Percentiles rank a stretch among this genome's conserved stretches.
phyloP scores from a whole-genome alignment of 2,888 invertebrate species.

The Acleris holmiana region DNA sequence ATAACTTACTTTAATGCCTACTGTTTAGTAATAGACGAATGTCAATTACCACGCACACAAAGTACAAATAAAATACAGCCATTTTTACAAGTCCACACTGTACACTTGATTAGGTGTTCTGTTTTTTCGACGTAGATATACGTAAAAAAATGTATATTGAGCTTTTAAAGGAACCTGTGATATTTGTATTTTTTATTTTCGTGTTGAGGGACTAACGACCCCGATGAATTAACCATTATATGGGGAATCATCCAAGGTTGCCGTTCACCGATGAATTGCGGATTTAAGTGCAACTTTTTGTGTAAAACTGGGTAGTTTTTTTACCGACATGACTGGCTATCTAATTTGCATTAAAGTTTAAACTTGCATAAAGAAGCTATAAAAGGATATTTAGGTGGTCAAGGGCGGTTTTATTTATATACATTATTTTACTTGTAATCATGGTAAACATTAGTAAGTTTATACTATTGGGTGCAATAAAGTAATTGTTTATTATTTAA shows the following conservation, averaged over 20 bases:
- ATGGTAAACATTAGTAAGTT: slow-evolving; percentile 11
- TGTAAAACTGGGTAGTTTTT: slow-evolving; percentile 5
- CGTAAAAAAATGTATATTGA: slow-evolving; percentile 35
- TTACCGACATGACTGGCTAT: neutral
- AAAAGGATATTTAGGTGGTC: slow-evolving; percentile 7
- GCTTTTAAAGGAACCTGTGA: slow-evolving; percentile 66
- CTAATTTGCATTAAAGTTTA: neutral
- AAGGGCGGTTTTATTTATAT: neutral
- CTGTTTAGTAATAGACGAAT: slow-evolving; percentile 50
- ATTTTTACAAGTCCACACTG: slow-evolving; percentile 53
- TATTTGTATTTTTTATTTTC: slow-evolving; percentile 56
- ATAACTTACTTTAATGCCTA: slow-evolving; percentile 23
- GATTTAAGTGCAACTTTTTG: slow-evolving; percentile 21
- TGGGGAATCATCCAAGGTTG: slow-evolving; percentile 13
- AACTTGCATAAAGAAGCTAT: slow-evolving; percentile 1
- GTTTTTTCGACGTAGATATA: slow-evolving; percentile 36
- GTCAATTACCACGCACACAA: slow-evolving; percentile 64
- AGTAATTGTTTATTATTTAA: slow-evolving; percentile 35
- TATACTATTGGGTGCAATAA: slow-evolving; percentile 19
- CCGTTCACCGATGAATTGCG: slow-evolving; percentile 29
- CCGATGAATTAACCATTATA: slow-evolving; percentile 5
- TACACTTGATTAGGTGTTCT: slow-evolving; percentile 14
- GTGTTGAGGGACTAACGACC: slow-evolving; percentile 2
- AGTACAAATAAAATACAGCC: slow-evolving; percentile 71
- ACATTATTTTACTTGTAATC: slow-evolving; percentile 5